Evolutionary conservation across 2,797 vertebrate species (phyloP).

Genomic region (Sebastes matsubarae): DNA sequence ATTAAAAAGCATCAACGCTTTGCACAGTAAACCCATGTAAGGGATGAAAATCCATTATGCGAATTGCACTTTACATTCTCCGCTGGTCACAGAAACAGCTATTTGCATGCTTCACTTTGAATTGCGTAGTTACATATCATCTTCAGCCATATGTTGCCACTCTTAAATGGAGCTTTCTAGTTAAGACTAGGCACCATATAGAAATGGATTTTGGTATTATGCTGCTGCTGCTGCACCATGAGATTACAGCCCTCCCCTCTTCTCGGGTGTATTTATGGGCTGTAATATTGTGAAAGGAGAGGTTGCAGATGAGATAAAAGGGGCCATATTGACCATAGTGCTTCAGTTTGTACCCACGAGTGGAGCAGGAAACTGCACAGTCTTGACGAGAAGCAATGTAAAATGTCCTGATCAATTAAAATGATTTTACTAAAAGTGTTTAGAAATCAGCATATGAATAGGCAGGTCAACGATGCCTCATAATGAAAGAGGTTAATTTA

Average conservation of each 20-base stretch:
- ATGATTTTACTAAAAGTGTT: slow-evolving; percentile 18
- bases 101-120: slow-evolving; percentile 58
- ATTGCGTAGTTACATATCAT: slow-evolving; percentile 34
- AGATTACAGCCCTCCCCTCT: slow-evolving; percentile 10
- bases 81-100: slow-evolving; percentile 25
- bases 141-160: slow-evolving; percentile 19
- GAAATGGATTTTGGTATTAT: slow-evolving; percentile 38
- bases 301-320: slow-evolving; percentile 37
- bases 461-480: not conserved
- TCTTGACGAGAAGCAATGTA: not conserved
- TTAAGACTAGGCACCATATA: slow-evolving; percentile 11
- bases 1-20: not conserved
- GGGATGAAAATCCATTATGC: slow-evolving; percentile 51
- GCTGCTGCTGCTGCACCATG: slow-evolving; percentile 1
- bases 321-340: slow-evolving; percentile 15
- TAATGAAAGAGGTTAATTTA: not conserved
- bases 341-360: slow-evolving; percentile 6
- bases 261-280: slow-evolving; percentile 11
- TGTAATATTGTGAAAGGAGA: slow-evolving; percentile 31
- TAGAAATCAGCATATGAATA: not conserved
- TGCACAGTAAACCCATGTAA: slow-evolving; percentile 21
- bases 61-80: slow-evolving; percentile 41
- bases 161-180: slow-evolving; percentile 29
- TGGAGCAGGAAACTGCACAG: not conserved
- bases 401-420: slow-evolving; percentile 7